These are phyloP conservation scores for Gryon sp. DNA, from an alignment of 1,140 invertebrate species.

Conservation along the genomic window DNA sequence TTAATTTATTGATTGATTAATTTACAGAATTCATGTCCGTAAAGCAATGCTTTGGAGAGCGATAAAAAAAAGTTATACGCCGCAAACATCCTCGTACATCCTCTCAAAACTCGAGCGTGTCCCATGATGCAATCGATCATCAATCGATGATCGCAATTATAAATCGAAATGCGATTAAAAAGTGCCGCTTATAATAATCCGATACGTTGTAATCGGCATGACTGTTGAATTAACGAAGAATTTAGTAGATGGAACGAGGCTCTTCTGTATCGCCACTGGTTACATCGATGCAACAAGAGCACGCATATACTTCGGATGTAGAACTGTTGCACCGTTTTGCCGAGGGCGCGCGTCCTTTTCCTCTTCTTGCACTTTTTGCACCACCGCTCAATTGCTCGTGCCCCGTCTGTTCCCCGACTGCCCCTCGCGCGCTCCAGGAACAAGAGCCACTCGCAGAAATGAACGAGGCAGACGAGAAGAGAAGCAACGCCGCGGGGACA, in stretches of 20 bases:
- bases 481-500: constrained; percentile 62
- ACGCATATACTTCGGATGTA: constrained; percentile 73
- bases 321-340: constrained; percentile 71
- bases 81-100: no score
- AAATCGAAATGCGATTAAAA: no score
- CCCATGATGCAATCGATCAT: no score
- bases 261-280: constrained; percentile 72
- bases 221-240: constrained; percentile 51
- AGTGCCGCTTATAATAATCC: not conserved
- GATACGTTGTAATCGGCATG: constrained; percentile 13
- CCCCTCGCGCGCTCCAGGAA: constrained; percentile 15
- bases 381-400: constrained; percentile 59
- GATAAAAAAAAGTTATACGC: no score
- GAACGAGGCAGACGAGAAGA: constrained; percentile 33
- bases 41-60: no score
- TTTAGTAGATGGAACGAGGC: constrained; percentile 40
- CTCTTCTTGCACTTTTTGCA: constrained; percentile 68
- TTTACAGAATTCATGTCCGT: no score
- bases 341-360: constrained; percentile 71
- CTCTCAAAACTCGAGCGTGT: no score
- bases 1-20: no score
- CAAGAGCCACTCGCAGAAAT: constrained; percentile 38
- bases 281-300: constrained; percentile 72
- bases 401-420: constrained; percentile 30
- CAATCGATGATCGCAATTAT: no score